Evolutionary conservation across 2,797 vertebrate species (phyloP).

Genomic region (Garrulus glandarius): DNA sequence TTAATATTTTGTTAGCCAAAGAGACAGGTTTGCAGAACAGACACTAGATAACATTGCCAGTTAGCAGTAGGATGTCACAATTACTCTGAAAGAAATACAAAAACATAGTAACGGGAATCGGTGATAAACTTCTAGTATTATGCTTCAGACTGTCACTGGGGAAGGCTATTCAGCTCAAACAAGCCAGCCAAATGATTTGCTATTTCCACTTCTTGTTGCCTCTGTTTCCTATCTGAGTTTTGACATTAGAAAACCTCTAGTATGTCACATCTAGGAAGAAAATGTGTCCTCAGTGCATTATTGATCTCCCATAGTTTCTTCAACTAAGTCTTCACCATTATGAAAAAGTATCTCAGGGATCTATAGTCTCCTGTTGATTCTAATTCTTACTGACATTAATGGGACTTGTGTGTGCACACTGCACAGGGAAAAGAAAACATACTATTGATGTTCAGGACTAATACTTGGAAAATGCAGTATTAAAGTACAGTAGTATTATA

Average conservation of each 20-base stretch:
- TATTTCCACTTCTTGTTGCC: conserved; percentile 27
- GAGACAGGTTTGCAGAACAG: conserved; percentile 55
- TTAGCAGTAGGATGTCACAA: conserved; percentile 55
- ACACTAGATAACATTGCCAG: conserved; percentile 54
- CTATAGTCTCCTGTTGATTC: conserved; percentile 7
- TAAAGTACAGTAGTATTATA: conserved; percentile 29
- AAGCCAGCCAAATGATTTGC: neutral
- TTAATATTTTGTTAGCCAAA: conserved; percentile 69
- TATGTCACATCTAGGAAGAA: neutral
- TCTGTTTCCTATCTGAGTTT: conserved; percentile 21
- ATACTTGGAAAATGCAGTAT: neutral
- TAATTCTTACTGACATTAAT: conserved; percentile 31
- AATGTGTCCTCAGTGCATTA: neutral
- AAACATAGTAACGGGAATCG: conserved; percentile 35
- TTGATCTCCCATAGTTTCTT: conserved; percentile 29
- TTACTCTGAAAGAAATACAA: conserved; percentile 48
- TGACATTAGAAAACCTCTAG: neutral
- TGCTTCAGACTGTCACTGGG: conserved; percentile 12
- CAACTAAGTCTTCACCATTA: neutral
- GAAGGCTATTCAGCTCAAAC: neutral
- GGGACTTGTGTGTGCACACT: neutral
- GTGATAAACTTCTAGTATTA: conserved; percentile 59
- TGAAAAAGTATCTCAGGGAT: conserved; percentile 27
- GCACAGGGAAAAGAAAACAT: conserved; percentile 23
- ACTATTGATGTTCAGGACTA: neutral